These are phyloP conservation scores for Acanthococcus lagerstroemiae DNA, from an alignment of 2,888 invertebrate genomes.

Conservation along the genomic window DNA sequence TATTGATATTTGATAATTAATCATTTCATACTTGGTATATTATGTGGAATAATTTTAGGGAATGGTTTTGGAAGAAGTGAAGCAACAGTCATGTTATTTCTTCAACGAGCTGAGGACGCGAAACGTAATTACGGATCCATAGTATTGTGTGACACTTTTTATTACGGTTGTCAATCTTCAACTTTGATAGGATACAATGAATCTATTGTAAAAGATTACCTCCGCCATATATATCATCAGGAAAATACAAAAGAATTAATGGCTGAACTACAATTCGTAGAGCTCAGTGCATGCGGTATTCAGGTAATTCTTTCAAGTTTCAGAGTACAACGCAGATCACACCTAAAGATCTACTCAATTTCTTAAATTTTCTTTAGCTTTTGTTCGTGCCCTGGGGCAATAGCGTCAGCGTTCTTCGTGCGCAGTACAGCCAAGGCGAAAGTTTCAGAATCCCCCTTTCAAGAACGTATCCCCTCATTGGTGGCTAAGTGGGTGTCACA, in stretches of 20 bases:
- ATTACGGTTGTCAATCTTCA: not conserved
- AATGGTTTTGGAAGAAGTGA: constrained; percentile 45
- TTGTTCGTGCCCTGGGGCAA: too few species aligned
- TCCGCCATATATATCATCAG: too few species aligned
- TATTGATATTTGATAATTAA: too few species aligned
- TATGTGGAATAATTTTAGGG: constrained; percentile 38
- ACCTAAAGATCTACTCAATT: not conserved
- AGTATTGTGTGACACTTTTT: not conserved
- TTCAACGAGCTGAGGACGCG: constrained; percentile 42
- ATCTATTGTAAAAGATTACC: not conserved
- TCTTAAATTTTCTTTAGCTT: too few species aligned
- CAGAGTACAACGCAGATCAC: too few species aligned
- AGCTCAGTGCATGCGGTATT: constrained; percentile 33
- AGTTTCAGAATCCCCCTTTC: too few species aligned
- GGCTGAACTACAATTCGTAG: constrained; percentile 33
- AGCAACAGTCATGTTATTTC: constrained; percentile 41
- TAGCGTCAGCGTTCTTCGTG: too few species aligned
- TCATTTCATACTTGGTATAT: too few species aligned
- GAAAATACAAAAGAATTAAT: constrained; percentile 24
- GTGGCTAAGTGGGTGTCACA: too few species aligned
- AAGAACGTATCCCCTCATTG: too few species aligned
- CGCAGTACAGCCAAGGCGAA: too few species aligned
- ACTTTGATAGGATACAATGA: not conserved
- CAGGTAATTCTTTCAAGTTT: not conserved
- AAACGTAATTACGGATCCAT: constrained; percentile 43